These are phyloP conservation scores for Folsomia candida DNA, from an alignment of 2,888 invertebrate species.

Conservation along the genomic window DNA sequence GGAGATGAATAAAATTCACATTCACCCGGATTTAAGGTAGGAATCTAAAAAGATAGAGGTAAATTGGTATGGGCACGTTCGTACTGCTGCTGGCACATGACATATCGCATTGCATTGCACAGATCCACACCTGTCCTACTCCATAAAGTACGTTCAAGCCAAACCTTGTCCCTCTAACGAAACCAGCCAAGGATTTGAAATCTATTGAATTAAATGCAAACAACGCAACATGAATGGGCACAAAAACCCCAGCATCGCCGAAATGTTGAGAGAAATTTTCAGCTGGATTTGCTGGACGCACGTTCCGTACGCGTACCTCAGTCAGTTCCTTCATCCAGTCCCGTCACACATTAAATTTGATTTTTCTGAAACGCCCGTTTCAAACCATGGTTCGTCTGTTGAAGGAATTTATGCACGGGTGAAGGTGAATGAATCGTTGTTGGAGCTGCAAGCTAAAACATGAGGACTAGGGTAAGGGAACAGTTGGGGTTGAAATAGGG, in stretches of 20 bases:
- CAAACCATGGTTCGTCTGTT: neutral
- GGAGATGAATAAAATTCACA: conserved; percentile 6
- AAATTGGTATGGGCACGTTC: neutral
- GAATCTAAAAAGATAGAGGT: neutral
- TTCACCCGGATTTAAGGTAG: neutral
- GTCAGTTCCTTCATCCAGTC: neutral
- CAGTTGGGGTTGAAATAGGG: neutral
- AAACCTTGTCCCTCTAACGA: neutral
- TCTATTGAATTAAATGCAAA: neutral
- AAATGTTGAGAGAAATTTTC: neutral
- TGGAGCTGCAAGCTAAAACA: neutral
- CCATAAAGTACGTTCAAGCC: neutral
- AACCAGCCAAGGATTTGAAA: neutral
- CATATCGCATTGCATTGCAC: neutral
- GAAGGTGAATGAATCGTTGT: neutral
- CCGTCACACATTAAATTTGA: neutral
- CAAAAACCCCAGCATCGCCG: too few relatives aligned
- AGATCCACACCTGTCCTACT: conserved; percentile 11
- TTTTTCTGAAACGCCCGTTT: neutral
- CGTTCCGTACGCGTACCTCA: neutral
- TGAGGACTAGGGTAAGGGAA: neutral
- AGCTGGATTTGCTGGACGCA: neutral
- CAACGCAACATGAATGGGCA: too few relatives aligned
- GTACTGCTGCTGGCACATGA: neutral
- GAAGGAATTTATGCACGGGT: neutral